phyloP scores from a whole-genome alignment of 2,888 invertebrate genomes.

The Melinaea marsaeus region DNA sequence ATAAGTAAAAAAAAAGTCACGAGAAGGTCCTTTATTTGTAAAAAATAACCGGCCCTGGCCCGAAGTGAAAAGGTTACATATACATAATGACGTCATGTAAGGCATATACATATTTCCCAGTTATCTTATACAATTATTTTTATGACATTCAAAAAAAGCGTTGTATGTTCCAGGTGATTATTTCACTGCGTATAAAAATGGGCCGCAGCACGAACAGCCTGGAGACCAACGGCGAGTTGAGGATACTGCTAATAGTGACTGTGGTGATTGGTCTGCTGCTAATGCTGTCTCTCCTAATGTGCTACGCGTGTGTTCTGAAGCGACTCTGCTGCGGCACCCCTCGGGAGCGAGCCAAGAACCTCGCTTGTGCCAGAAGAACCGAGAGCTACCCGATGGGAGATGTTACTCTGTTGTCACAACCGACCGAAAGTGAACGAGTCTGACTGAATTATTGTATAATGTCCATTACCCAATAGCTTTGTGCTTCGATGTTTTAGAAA shows the following conservation, averaged over 20 bases:
- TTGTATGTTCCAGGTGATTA: constrained; percentile 30
- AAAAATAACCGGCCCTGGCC: too few species aligned
- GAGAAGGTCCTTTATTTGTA: too few species aligned
- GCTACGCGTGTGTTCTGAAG: constrained; percentile 82
- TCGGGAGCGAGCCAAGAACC: constrained; percentile 66
- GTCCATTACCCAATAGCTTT: neutral
- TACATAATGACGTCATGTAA: too few species aligned
- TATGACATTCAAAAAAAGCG: neutral
- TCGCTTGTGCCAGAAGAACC: constrained; percentile 55
- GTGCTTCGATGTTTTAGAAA: neutral
- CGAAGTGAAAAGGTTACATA: too few species aligned
- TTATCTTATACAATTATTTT: too few species aligned
- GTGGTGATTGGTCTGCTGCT: constrained; percentile 78
- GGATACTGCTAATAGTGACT: constrained; percentile 78
- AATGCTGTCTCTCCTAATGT: constrained; percentile 80
- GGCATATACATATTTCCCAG: too few species aligned
- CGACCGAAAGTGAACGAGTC: constrained; percentile 78
- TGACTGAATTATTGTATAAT: constrained; percentile 27
- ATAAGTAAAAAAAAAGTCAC: too few species aligned
- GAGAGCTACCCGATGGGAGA: constrained; percentile 80
- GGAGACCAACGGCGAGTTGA: constrained; percentile 76
- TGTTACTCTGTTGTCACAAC: constrained; percentile 79
- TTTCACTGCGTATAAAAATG: constrained; percentile 42
- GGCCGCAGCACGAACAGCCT: constrained; percentile 57
- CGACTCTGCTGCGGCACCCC: constrained; percentile 79